Evolutionary conservation across 2,888 invertebrate genomes (phyloP).

Genomic region (Unio delphinus): DNA sequence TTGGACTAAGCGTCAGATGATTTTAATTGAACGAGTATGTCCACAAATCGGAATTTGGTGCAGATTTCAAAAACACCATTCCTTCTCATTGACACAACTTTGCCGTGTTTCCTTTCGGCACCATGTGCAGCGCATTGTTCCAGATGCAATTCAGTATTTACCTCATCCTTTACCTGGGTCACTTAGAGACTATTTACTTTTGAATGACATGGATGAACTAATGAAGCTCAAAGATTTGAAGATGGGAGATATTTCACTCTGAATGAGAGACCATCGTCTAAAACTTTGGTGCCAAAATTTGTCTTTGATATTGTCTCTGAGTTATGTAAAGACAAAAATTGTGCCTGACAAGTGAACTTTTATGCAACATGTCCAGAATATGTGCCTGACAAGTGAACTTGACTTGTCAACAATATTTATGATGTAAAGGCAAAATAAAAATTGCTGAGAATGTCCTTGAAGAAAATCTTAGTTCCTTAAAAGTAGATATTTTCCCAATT

Average conservation of each 20-base stretch:
- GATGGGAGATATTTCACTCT: slow-evolving; percentile 18
- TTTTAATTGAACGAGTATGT: slow-evolving; percentile 40
- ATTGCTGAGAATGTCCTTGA: too few species aligned
- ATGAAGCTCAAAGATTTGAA: slow-evolving; percentile 13
- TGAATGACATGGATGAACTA: slow-evolving; percentile 51
- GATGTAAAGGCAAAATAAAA: too few species aligned
- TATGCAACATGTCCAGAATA: background rate
- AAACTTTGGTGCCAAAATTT: too few species aligned
- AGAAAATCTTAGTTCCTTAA: too few species aligned
- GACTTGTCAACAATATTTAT: background rate
- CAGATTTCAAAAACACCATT: slow-evolving; percentile 24
- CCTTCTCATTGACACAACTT: slow-evolving; percentile 41
- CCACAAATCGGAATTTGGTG: slow-evolving; percentile 47
- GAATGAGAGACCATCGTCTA: background rate
- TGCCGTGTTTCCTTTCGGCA: slow-evolving; percentile 41
- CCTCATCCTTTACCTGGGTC: slow-evolving; percentile 40
- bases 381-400: background rate
- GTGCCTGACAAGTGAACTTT: background rate
- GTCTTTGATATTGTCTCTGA: background rate
- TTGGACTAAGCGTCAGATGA: slow-evolving; percentile 44
- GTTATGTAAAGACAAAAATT: background rate
- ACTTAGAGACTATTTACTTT: slow-evolving; percentile 47
- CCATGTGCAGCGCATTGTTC: slow-evolving; percentile 26
- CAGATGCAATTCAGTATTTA: slow-evolving; percentile 29
- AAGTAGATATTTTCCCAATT: too few species aligned